Evolutionary conservation across 92 coral and sea anemone species (phyloP).

Genomic region (Epizoanthus rinbou): DNA sequence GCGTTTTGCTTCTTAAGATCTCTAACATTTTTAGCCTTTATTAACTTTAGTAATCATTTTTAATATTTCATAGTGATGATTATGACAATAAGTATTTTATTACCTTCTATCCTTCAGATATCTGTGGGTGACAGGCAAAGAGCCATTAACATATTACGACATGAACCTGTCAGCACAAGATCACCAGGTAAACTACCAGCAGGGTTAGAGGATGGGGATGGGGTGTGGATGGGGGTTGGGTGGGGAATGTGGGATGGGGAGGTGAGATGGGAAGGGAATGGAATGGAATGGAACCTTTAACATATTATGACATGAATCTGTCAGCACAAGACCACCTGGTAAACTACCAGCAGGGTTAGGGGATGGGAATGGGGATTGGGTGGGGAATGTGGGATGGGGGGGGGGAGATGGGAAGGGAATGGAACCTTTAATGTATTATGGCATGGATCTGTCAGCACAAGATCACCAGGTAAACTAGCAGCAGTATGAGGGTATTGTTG

Average conservation of each 20-base stretch:
- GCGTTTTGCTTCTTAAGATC: neutral
- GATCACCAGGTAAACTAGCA: slow-evolving; percentile 86
- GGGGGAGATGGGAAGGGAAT: slow-evolving; percentile 85
- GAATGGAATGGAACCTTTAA: slow-evolving; percentile 62
- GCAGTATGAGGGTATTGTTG: no score
- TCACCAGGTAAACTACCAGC: slow-evolving; percentile 79
- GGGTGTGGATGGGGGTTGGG: no score
- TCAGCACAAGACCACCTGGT: slow-evolving; percentile 99
- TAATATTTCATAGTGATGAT: no score
- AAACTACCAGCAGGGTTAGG: neutral
- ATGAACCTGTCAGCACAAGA: slow-evolving; percentile 99
- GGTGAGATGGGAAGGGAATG: no score
- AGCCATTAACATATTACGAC: slow-evolving; percentile 90
- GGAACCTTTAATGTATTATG: slow-evolving; percentile 88
- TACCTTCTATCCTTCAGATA: slow-evolving; percentile 52
- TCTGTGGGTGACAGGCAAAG: slow-evolving; percentile 97
- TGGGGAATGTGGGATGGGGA: no score
- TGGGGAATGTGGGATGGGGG: no score
- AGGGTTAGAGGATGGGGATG: neutral
- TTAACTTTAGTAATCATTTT: no score
- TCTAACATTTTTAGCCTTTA: no score
- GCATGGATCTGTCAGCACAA: slow-evolving; percentile 96
- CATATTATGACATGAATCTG: slow-evolving; percentile 95
- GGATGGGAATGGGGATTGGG: no score
- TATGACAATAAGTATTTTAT: no score